A percentile compares a stretch with the other conserved stretches of the same genome.
Conservation (phyloP, 1,140 invertebrate genomes). For the Bombyx mandarina region DNA sequence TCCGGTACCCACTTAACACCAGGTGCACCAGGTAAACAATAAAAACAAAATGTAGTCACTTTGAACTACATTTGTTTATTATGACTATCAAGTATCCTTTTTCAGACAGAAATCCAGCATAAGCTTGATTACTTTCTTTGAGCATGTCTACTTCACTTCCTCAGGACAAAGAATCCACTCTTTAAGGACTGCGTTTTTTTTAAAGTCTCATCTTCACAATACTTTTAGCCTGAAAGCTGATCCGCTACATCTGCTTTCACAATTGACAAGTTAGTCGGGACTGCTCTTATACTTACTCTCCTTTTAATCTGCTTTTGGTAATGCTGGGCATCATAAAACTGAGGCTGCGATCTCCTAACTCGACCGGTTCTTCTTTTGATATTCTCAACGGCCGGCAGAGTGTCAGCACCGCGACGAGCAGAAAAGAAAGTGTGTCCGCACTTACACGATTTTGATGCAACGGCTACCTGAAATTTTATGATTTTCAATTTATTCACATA, state of each 20-base stretch:
- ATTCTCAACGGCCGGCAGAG: conserved; percentile 44
- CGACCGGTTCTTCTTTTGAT: conserved; percentile 78
- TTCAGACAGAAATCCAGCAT: no score
- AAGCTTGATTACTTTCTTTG: no score
- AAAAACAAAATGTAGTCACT: no score
- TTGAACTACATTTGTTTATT: no score
- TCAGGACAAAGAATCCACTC: neutral
- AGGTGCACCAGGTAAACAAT: no score
- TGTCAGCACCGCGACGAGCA: conserved; percentile 73
- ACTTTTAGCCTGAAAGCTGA: neutral
- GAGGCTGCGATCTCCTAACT: conserved; percentile 82
- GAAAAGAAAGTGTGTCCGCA: conserved; percentile 85
- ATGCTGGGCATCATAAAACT: conserved; percentile 87
- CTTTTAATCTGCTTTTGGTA: conserved; percentile 67
- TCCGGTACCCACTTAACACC: no score
- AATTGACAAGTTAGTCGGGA: no score
- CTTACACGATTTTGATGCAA: conserved; percentile 84
- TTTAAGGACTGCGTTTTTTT: neutral
- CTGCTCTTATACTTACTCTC: conserved; percentile 22
- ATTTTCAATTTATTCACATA: neutral
- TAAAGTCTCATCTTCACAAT: neutral
- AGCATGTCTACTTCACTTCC: no score
- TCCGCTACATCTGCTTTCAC: no score
- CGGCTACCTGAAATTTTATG: conserved; percentile 75
- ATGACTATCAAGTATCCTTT: no score